These are phyloP conservation scores for Coregonus clupeaformis DNA, from an alignment of 2,113 vertebrate genomes.

Conservation along the genomic window DNA sequence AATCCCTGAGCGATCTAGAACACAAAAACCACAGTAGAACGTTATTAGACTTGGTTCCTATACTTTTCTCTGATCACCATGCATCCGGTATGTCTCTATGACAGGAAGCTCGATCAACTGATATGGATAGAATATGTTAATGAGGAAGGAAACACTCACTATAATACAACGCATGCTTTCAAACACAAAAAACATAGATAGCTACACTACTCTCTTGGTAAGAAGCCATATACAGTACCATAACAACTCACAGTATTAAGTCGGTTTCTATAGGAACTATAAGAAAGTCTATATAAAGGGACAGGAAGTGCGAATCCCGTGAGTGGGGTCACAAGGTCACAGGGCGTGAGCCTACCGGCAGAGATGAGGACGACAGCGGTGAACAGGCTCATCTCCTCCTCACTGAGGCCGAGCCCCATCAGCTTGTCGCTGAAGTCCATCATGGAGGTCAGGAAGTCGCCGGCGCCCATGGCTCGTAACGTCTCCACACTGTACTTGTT, in stretches of 20 bases:
- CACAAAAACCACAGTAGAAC: conserved; percentile 57
- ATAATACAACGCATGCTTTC: background rate
- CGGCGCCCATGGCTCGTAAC: conserved; percentile 89
- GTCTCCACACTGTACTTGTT: conserved; percentile 88
- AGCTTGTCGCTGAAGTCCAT: conserved; percentile 96
- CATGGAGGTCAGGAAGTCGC: conserved; percentile 93
- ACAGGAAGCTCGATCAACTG: background rate
- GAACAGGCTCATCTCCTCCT: conserved; percentile 97
- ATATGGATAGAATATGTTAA: background rate
- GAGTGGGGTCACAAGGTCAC: conserved; percentile 8
- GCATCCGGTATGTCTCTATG: background rate
- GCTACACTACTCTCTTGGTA: background rate
- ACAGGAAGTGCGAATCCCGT: background rate
- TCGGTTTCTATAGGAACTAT: background rate
- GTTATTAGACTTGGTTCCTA: background rate
- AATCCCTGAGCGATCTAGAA: conserved; percentile 89
- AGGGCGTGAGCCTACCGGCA: conserved; percentile 80
- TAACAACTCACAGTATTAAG: background rate
- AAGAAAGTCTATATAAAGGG: background rate
- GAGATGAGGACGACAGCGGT: conserved; percentile 94
- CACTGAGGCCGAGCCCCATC: conserved; percentile 84
- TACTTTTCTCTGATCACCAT: background rate
- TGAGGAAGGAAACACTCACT: background rate
- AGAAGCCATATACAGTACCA: too few species aligned
- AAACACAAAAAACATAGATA: background rate